Percentiles rank a stretch among this genome's conserved stretches.
Evolutionary conservation across 1,140 invertebrate species (phyloP).

Genomic region (Panulirus ornatus): DNA sequence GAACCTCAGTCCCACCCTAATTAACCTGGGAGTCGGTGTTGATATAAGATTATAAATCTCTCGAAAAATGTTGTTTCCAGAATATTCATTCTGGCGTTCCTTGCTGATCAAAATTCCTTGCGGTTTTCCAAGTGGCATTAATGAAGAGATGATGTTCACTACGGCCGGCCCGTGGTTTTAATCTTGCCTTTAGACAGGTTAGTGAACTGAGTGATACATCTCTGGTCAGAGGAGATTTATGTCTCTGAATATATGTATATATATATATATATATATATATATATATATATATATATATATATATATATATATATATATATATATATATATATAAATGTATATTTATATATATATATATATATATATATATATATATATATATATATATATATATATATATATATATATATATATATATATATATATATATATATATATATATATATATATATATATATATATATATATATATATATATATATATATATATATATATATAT

Average conservation of each 20-base stretch:
- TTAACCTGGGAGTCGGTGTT: too few relatives aligned
- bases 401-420: conserved; percentile 21
- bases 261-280: conserved; percentile 36
- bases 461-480: conserved; percentile 23
- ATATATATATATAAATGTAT: conserved; percentile 8
- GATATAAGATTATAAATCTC: too few relatives aligned
- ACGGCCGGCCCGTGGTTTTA: too few relatives aligned
- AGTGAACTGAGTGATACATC: too few relatives aligned
- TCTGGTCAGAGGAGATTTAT: not conserved
- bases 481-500: conserved; percentile 24
- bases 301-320: conserved; percentile 36
- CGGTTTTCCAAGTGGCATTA: too few relatives aligned
- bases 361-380: conserved; percentile 20
- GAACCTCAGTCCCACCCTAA: too few relatives aligned
- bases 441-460: conserved; percentile 26
- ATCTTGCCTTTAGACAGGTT: too few relatives aligned
- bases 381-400: conserved; percentile 26
- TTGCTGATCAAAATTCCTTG: too few relatives aligned
- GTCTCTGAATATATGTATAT: conserved; percentile 23
- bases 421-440: conserved; percentile 20
- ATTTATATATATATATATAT: not conserved
- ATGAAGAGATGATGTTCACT: too few relatives aligned
- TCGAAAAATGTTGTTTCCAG: too few relatives aligned
- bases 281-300: conserved; percentile 29
- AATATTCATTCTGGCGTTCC: too few relatives aligned